phyloP scores from a whole-genome alignment of 2,797 vertebrate genomes.

The Muscicapa comitata region DNA sequence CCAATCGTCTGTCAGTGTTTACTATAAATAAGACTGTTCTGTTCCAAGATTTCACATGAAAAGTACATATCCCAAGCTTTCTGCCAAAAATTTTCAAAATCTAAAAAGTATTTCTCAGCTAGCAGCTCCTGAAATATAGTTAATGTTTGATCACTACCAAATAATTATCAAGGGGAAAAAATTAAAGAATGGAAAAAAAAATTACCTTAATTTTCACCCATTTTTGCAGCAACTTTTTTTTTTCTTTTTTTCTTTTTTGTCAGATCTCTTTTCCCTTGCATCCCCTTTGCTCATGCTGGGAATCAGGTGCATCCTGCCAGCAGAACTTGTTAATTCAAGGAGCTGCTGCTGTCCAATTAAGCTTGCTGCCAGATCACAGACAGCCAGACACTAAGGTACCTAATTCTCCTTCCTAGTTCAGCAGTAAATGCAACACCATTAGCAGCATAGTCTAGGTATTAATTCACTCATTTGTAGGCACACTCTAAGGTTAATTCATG shows the following conservation, averaged over 20 bases:
- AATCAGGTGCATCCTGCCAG: not conserved
- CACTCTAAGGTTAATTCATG: not conserved
- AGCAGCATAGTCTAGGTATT: not conserved
- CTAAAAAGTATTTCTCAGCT: not conserved
- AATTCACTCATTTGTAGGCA: not conserved
- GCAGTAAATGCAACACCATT: not conserved
- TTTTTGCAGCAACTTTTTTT: not conserved
- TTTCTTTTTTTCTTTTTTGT: not conserved
- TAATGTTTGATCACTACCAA: not conserved
- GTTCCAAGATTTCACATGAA: constrained; percentile 21
- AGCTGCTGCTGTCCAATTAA: constrained; percentile 26
- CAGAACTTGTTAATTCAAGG: not conserved
- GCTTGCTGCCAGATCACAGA: not conserved
- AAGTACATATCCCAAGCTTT: not conserved
- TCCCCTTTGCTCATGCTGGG: not conserved
- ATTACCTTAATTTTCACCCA: not conserved
- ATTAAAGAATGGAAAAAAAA: not conserved
- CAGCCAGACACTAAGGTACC: not conserved
- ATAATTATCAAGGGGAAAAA: not conserved
- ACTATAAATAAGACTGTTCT: constrained; percentile 26
- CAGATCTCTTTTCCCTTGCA: not conserved
- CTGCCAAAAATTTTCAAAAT: not conserved
- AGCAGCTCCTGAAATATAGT: not conserved
- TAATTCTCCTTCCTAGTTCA: constrained; percentile 1
- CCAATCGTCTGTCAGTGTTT: not conserved